phyloP scores from a whole-genome alignment of 2,113 vertebrate genomes.

The Pelvicachromis taeniatus region DNA sequence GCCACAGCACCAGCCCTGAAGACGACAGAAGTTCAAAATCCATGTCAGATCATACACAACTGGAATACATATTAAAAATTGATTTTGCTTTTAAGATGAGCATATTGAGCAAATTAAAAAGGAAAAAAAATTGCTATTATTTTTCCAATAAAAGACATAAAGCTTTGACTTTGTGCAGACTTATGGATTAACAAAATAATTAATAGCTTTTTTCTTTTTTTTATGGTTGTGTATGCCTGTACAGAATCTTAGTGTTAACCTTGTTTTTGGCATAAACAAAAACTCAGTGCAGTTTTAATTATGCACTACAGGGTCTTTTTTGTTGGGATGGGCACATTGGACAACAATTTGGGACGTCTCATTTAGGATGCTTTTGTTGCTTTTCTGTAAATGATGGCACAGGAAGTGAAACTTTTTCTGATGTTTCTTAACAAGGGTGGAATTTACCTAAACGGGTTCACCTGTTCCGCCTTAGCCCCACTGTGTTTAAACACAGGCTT shows the following conservation, averaged over 20 bases:
- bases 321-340: too few species aligned
- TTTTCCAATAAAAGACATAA: background rate
- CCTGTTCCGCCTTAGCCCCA: background rate
- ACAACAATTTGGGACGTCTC: background rate
- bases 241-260: background rate
- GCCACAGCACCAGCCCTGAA: slow-evolving; percentile 11
- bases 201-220: background rate
- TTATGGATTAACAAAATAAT: background rate
- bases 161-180: background rate
- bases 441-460: background rate
- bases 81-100: background rate
- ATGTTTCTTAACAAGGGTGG: background rate
- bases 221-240: background rate
- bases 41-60: background rate
- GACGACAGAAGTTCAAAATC: background rate
- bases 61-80: background rate
- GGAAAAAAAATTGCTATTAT: background rate
- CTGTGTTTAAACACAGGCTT: background rate
- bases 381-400: background rate
- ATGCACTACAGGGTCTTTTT: too few species aligned
- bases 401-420: background rate
- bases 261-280: background rate
- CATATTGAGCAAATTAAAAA: background rate
- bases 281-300: background rate
- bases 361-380: background rate